Evolutionary conservation across 1,140 invertebrate genomes (phyloP).

Genomic region (Drosophila bocki): DNA sequence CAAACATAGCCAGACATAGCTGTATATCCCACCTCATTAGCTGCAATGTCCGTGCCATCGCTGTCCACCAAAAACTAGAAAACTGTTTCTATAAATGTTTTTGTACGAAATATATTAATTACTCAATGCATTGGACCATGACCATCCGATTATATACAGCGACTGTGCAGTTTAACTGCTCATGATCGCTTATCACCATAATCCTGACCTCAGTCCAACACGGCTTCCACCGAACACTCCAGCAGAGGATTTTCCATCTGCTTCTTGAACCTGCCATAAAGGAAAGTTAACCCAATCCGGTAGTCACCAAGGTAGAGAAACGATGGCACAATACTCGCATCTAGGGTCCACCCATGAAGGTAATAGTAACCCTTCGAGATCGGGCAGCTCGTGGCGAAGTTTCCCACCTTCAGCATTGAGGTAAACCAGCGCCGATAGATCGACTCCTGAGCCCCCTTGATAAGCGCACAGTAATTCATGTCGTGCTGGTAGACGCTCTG

Average conservation of each 20-base stretch:
- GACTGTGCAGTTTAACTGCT: background rate
- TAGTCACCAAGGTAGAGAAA: conserved; percentile 76
- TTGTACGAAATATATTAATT: conserved; percentile 41
- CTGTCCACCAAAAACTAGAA: background rate
- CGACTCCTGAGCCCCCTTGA: conserved; percentile 53
- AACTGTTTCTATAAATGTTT: conserved; percentile 1
- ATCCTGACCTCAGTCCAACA: conserved; percentile 18
- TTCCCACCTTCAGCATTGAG: conserved; percentile 56
- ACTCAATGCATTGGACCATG: conserved; percentile 8
- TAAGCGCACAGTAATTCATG: conserved; percentile 66
- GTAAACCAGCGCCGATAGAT: conserved; percentile 68
- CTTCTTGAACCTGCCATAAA: conserved; percentile 55
- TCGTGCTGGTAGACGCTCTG: conserved; percentile 70
- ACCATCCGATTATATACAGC: background rate
- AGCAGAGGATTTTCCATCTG: conserved; percentile 29
- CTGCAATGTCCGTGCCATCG: conserved; percentile 14
- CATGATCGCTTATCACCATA: background rate
- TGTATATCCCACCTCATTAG: conserved; percentile 11
- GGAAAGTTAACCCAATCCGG: conserved; percentile 51
- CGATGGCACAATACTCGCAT: conserved; percentile 51
- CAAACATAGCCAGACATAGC: conserved; percentile 15
- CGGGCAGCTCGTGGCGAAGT: conserved; percentile 70
- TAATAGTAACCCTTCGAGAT: conserved; percentile 64
- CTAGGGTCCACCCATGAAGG: conserved; percentile 57
- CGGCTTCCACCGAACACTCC: conserved; percentile 56